These are phyloP conservation scores for Pelochelys cantorii DNA, from an alignment of 2,797 vertebrate genomes.

Conservation along the genomic window DNA sequence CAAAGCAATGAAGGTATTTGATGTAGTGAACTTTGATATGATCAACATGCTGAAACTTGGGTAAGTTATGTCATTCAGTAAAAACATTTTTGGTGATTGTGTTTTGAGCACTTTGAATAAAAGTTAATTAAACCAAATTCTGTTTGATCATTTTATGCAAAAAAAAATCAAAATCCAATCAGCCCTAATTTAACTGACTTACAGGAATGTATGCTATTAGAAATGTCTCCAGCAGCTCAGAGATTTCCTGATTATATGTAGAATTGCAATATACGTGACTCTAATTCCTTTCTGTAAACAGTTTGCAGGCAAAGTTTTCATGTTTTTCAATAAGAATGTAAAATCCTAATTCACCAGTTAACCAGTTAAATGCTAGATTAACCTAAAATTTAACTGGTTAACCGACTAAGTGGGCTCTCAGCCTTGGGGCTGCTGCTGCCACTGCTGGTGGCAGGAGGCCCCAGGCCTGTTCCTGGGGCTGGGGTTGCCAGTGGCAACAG, in stretches of 20 bases:
- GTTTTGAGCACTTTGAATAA: background rate
- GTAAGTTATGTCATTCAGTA: constrained; percentile 80
- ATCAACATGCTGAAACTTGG: constrained; percentile 99
- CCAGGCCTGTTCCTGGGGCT: too few relatives aligned
- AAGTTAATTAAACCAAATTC: constrained; percentile 6
- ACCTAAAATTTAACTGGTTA: too few relatives aligned
- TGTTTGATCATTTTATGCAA: background rate
- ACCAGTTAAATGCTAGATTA: too few relatives aligned
- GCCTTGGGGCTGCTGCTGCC: too few relatives aligned
- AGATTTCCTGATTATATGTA: background rate
- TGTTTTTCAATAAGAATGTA: background rate
- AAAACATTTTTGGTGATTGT: background rate
- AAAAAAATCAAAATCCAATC: rapidly evolving
- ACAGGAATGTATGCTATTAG: background rate
- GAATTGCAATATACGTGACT: background rate
- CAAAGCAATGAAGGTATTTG: constrained; percentile 98
- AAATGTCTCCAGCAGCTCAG: background rate
- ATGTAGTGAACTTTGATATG: constrained; percentile 99
- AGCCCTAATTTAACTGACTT: background rate
- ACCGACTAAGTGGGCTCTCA: too few relatives aligned
- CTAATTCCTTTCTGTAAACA: background rate
- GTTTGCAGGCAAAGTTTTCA: background rate
- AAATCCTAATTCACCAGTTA: too few relatives aligned
- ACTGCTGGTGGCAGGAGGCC: too few relatives aligned
- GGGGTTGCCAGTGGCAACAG: too few relatives aligned